A percentile compares a stretch with the other conserved stretches of the same genome.
Evolutionary conservation across 2,888 invertebrate genomes (phyloP).

Genomic region (Protophormia terraenovae): DNA sequence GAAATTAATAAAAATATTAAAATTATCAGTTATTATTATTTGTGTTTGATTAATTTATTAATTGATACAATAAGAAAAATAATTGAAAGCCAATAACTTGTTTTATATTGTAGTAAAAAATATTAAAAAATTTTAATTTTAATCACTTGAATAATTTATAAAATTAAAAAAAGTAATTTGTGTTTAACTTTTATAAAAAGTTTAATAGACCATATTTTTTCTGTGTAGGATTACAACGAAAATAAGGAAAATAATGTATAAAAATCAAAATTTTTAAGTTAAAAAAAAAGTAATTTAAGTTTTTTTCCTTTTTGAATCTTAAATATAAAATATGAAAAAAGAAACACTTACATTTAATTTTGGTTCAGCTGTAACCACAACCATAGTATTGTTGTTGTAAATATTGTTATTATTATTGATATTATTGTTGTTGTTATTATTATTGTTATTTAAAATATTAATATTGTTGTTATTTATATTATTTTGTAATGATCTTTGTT

Average conservation of each 20-base stretch:
- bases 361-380: constrained; percentile 81
- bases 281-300: not conserved
- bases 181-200: too few relatives aligned
- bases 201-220: too few relatives aligned
- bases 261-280: constrained; percentile 38
- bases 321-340: not conserved
- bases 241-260: not conserved
- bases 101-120: too few relatives aligned
- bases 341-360: constrained; percentile 78
- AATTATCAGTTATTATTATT: too few relatives aligned
- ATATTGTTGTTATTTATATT: constrained; percentile 55
- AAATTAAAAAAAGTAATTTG: too few relatives aligned
- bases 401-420: constrained; percentile 44
- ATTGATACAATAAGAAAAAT: too few relatives aligned
- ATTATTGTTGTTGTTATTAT: constrained; percentile 48
- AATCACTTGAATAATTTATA: too few relatives aligned
- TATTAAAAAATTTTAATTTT: too few relatives aligned
- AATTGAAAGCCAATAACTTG: too few relatives aligned
- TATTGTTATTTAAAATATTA: constrained; percentile 35
- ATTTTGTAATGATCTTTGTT: constrained; percentile 12
- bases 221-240: too few relatives aligned
- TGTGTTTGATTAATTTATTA: too few relatives aligned
- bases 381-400: constrained; percentile 56
- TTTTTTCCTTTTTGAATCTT: not conserved
- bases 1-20: too few relatives aligned